Percentiles rank a stretch among this genome's conserved stretches.
phyloP scores from a whole-genome alignment of 2,113 vertebrate species.

The Tachycineta bicolor region DNA sequence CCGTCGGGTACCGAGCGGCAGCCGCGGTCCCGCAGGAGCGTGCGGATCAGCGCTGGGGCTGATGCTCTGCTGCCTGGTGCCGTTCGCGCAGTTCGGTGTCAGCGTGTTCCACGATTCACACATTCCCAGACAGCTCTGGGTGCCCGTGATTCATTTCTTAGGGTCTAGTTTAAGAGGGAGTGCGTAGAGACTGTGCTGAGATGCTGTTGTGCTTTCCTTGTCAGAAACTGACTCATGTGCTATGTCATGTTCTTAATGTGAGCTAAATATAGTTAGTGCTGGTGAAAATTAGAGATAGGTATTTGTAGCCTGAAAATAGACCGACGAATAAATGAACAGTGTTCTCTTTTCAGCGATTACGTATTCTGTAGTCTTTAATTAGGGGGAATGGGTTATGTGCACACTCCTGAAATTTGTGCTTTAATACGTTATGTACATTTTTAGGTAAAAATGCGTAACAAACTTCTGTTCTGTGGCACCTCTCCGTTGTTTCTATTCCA shows the following conservation, averaged over 20 bases:
- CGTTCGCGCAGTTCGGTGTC: background rate
- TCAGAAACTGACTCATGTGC: background rate
- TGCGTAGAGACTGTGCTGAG: background rate
- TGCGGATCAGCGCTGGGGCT: background rate
- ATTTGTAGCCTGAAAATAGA: background rate
- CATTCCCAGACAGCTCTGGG: background rate
- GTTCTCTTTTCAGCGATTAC: background rate
- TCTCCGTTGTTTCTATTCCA: rapidly evolving
- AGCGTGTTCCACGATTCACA: background rate
- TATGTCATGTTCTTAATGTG: background rate
- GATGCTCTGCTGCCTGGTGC: background rate
- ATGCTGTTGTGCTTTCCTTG: background rate
- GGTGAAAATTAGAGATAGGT: background rate
- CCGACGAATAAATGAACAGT: background rate
- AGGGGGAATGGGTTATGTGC: background rate
- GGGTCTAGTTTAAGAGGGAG: background rate
- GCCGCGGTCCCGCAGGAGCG: background rate
- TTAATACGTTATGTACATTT: background rate
- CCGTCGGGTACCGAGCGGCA: background rate
- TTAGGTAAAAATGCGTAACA: background rate
- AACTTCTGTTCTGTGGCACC: background rate
- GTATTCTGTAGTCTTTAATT: background rate
- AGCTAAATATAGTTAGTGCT: background rate
- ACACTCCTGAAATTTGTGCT: background rate
- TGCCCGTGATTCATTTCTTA: background rate